phyloP scores from a whole-genome alignment of 2,797 vertebrate genomes.

The Sebastes itinus region DNA sequence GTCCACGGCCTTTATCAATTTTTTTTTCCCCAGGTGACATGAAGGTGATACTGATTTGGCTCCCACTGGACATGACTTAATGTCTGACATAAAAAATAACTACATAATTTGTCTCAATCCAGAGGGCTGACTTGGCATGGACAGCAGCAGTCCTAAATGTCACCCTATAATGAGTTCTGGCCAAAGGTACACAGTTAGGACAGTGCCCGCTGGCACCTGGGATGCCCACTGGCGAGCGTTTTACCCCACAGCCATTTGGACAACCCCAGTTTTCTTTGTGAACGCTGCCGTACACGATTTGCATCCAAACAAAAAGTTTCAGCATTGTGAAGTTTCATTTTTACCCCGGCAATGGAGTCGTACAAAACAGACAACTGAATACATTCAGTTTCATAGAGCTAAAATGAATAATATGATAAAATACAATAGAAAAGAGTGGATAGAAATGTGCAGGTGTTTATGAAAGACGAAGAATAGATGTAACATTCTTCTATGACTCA shows the following conservation, averaged over 20 bases:
- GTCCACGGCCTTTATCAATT: slow-evolving; percentile 45
- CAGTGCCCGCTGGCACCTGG: slow-evolving; percentile 82
- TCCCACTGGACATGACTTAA: slow-evolving; percentile 80
- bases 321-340: slow-evolving; percentile 59
- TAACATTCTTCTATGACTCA: neutral
- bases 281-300: slow-evolving; percentile 59
- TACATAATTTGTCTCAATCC: slow-evolving; percentile 85
- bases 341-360: neutral
- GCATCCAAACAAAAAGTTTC: slow-evolving; percentile 79
- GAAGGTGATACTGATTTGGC: slow-evolving; percentile 77
- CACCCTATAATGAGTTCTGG: slow-evolving; percentile 86
- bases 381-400: neutral
- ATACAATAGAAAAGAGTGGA: neutral
- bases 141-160: slow-evolving; percentile 85
- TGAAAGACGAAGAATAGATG: neutral
- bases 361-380: neutral
- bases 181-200: slow-evolving; percentile 83
- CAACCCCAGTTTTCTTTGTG: slow-evolving; percentile 76
- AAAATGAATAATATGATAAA: neutral
- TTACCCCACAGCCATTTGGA: slow-evolving; percentile 82
- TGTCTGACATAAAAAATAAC: slow-evolving; percentile 85
- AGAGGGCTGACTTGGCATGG: slow-evolving; percentile 85
- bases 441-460: neutral
- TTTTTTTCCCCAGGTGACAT: slow-evolving; percentile 70
- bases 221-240: slow-evolving; percentile 82